These are phyloP conservation scores for Heterocephalus glaber DNA, from an alignment of 2,113 vertebrate genomes.

Conservation along the genomic window DNA sequence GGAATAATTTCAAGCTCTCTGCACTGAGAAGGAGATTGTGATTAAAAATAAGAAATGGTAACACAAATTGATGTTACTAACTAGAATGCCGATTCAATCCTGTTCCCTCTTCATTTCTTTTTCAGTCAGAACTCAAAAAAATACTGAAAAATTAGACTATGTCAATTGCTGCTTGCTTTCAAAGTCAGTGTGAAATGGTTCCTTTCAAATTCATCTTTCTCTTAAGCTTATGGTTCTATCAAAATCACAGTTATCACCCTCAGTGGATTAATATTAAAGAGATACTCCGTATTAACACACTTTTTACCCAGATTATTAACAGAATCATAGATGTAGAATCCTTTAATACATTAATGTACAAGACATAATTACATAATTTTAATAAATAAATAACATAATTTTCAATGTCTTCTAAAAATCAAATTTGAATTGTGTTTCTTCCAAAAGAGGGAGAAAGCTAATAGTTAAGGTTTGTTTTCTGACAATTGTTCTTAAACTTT, in stretches of 20 bases:
- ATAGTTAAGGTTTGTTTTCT: neutral
- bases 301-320: slow-evolving; percentile 17
- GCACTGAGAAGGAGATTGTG: neutral
- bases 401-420: neutral
- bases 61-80: neutral
- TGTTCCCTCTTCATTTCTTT: neutral
- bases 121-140: neutral
- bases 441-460: neutral
- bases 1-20: neutral
- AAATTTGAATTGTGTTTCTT: slow-evolving; percentile 21
- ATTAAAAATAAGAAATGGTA: neutral
- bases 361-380: no score
- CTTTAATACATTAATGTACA: neutral
- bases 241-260: neutral
- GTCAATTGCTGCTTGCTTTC: neutral
- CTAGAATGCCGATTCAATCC: neutral
- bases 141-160: neutral
- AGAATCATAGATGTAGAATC: neutral
- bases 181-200: neutral
- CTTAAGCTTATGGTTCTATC: neutral
- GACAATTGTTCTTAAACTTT: neutral
- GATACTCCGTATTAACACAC: neutral
- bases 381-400: neutral
- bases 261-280: slow-evolving; percentile 10
- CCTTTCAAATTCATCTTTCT: slow-evolving; percentile 9